phyloP scores from a whole-genome alignment of 2,113 vertebrate species.

The Sylvietta virens region DNA sequence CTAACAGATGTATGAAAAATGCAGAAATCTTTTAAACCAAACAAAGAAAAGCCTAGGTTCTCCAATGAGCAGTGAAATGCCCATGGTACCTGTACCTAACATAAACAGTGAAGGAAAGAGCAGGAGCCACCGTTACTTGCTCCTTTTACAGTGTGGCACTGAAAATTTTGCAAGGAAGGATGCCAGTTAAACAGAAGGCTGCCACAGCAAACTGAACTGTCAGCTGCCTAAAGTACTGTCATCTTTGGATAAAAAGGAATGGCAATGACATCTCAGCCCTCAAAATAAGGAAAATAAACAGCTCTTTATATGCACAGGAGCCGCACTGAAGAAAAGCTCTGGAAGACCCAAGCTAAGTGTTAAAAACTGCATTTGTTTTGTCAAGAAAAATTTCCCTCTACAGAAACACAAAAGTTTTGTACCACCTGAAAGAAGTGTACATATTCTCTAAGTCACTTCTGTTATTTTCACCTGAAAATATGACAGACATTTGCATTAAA shows the following conservation, averaged over 20 bases:
- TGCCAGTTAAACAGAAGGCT: not conserved
- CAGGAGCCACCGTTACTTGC: not conserved
- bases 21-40: not conserved
- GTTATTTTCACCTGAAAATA: not conserved
- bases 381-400: not conserved
- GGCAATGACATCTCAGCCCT: not conserved
- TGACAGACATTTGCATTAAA: not conserved
- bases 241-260: not conserved
- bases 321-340: not conserved
- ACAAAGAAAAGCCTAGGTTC: not conserved
- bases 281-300: not conserved
- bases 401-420: not conserved
- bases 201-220: not conserved
- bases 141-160: not conserved
- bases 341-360: not conserved
- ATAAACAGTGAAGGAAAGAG: not conserved
- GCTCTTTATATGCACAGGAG: not conserved
- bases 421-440: not conserved
- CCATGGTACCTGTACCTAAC: not conserved
- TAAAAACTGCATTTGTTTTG: not conserved
- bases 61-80: not conserved
- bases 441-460: not conserved
- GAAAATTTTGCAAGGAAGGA: not conserved
- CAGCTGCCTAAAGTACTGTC: not conserved
- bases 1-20: not conserved